Percentiles rank a stretch among this genome's conserved stretches.
Evolutionary conservation across 2,113 vertebrate genomes (phyloP).

Genomic region (Nothoprocta perdicaria): DNA sequence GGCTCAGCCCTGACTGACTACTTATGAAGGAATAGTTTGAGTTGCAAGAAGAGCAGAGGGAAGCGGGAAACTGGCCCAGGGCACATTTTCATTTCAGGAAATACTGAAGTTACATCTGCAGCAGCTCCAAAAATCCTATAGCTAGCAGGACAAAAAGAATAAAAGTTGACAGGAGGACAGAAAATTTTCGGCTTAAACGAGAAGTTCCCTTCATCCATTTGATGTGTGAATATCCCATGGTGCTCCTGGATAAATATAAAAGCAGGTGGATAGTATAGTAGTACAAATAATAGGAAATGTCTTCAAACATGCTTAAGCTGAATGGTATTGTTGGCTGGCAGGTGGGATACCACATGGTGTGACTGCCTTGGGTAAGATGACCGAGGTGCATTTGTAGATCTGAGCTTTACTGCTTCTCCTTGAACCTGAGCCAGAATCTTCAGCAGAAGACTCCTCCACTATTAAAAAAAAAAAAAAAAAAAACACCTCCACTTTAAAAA

Average conservation of each 20-base stretch:
- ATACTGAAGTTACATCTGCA: neutral
- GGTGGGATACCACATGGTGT: neutral
- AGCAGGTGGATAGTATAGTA: neutral
- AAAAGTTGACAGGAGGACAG: neutral
- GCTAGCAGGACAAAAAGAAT: neutral
- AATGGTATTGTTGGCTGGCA: neutral
- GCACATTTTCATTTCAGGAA: neutral
- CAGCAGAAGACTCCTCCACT: neutral
- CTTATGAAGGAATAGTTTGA: neutral
- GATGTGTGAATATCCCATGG: fast-evolving
- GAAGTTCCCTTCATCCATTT: neutral
- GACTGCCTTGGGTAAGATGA: neutral
- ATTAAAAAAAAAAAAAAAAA: no score
- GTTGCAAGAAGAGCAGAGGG: neutral
- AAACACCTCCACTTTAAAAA: no score
- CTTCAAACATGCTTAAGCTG: fast-evolving
- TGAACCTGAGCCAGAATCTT: neutral
- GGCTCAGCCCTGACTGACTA: neutral
- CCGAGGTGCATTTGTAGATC: neutral
- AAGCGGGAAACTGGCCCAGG: neutral
- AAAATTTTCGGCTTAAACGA: neutral
- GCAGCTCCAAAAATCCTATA: neutral
- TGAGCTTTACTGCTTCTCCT: neutral
- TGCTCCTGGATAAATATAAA: neutral
- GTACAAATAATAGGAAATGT: neutral